Evolutionary conservation across 2,888 invertebrate species (phyloP).

Genomic region (Vesta saturnalis): DNA sequence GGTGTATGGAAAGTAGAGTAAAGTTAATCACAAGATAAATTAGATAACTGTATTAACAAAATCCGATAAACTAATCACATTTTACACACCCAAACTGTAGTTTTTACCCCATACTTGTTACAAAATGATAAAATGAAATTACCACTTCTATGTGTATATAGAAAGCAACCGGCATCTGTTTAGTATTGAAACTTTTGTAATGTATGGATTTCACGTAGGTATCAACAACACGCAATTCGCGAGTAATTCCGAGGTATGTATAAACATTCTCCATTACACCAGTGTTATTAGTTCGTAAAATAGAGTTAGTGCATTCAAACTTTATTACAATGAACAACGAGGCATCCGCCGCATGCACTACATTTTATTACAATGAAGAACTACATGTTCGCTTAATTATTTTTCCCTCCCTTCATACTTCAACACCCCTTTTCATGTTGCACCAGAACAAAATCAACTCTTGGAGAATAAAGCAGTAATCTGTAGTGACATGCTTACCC

Average conservation of each 20-base stretch:
- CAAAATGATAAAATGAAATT: neutral
- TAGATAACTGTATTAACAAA: no score
- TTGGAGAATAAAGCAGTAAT: slow-evolving; percentile 32
- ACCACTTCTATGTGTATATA: neutral
- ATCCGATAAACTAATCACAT: no score
- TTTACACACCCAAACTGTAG: no score
- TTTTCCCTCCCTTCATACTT: no score
- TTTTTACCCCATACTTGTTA: no score
- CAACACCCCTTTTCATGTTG: neutral
- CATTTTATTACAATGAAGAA: slow-evolving; percentile 19
- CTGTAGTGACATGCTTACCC: slow-evolving; percentile 27
- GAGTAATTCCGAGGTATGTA: slow-evolving; percentile 18
- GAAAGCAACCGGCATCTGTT: neutral
- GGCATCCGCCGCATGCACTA: neutral
- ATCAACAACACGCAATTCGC: slow-evolving; percentile 19
- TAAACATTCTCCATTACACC: slow-evolving; percentile 13
- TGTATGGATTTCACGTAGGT: neutral
- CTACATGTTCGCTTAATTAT: neutral
- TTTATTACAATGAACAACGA: slow-evolving; percentile 18
- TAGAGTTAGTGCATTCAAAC: slow-evolving; percentile 17
- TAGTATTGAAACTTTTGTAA: neutral
- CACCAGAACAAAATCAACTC: slow-evolving; percentile 17
- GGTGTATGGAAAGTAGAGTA: no score
- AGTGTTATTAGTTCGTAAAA: slow-evolving; percentile 27
- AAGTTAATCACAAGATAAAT: no score